phyloP scores from a whole-genome alignment of 2,113 vertebrate genomes.

The Cephalopholis sonnerati region DNA sequence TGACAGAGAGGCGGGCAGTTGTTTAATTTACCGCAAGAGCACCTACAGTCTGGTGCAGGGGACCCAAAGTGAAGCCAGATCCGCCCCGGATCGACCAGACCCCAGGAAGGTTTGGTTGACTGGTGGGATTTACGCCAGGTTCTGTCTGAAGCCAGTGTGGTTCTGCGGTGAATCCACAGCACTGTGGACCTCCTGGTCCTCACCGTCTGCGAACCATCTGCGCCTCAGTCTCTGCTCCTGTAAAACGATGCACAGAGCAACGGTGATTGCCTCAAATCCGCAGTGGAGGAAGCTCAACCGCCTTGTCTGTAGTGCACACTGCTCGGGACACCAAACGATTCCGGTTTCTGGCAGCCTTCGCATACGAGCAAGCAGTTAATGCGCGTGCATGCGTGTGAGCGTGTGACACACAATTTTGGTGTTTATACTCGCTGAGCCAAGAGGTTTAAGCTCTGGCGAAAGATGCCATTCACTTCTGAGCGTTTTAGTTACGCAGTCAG shows the following conservation, averaged over 20 bases:
- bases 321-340: slow-evolving; percentile 63
- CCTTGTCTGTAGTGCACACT: slow-evolving; percentile 50
- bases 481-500: slow-evolving; percentile 73
- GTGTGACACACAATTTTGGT: slow-evolving; percentile 65
- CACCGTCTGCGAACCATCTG: slow-evolving; percentile 80
- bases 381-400: slow-evolving; percentile 37
- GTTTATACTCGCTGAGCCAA: slow-evolving; percentile 71
- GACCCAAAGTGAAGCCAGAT: slow-evolving; percentile 63
- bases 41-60: slow-evolving; percentile 53
- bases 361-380: slow-evolving; percentile 40
- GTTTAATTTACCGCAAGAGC: slow-evolving; percentile 50
- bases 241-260: slow-evolving; percentile 70
- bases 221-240: slow-evolving; percentile 63
- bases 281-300: slow-evolving; percentile 69
- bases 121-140: slow-evolving; percentile 64
- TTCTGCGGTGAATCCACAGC: slow-evolving; percentile 67
- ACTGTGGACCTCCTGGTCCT: slow-evolving; percentile 62
- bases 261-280: slow-evolving; percentile 70
- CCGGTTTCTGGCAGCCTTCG: slow-evolving; percentile 46
- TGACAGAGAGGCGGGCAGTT: slow-evolving; percentile 56
- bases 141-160: slow-evolving; percentile 68
- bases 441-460: slow-evolving; percentile 60
- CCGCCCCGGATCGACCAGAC: slow-evolving; percentile 49
- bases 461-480: slow-evolving; percentile 68
- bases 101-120: slow-evolving; percentile 60